Evolutionary conservation across 2,888 invertebrate species (phyloP).

Genomic region (Seira musarum): DNA sequence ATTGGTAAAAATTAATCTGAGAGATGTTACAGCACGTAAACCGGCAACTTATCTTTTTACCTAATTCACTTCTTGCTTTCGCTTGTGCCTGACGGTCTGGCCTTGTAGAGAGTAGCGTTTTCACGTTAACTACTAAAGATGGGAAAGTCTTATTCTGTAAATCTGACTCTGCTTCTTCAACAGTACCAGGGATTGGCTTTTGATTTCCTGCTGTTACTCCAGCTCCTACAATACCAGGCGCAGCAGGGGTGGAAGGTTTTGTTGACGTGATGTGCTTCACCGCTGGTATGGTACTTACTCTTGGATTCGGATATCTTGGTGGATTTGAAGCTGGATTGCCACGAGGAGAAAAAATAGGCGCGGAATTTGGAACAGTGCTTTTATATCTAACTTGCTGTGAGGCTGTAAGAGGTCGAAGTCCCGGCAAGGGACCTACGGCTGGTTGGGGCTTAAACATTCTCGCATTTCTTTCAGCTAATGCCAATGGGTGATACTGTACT

Average conservation of each 20-base stretch:
- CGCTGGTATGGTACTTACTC: neutral
- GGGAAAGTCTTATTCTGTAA: conserved; percentile 81
- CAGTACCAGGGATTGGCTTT: conserved; percentile 46
- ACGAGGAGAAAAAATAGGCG: neutral
- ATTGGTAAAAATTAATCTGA: neutral
- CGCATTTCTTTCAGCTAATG: neutral
- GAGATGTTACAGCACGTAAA: neutral
- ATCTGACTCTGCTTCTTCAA: conserved; percentile 37
- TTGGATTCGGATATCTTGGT: neutral
- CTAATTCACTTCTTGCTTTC: conserved; percentile 73
- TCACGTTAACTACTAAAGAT: conserved; percentile 86
- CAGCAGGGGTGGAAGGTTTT: neutral
- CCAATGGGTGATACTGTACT: neutral
- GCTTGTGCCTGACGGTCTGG: conserved; percentile 71
- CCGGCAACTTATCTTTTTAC: conserved; percentile 69
- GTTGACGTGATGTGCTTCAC: neutral
- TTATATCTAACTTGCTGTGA: neutral
- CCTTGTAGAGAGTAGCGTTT: conserved; percentile 83
- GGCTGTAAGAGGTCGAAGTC: neutral
- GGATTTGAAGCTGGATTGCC: neutral
- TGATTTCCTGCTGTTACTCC: conserved; percentile 46
- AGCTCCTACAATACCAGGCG: neutral
- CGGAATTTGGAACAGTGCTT: neutral
- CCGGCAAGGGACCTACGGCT: neutral
- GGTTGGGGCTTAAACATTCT: neutral